These are phyloP conservation scores for Enoplosus armatus DNA, from an alignment of 2,797 vertebrate species.

Conservation along the genomic window DNA sequence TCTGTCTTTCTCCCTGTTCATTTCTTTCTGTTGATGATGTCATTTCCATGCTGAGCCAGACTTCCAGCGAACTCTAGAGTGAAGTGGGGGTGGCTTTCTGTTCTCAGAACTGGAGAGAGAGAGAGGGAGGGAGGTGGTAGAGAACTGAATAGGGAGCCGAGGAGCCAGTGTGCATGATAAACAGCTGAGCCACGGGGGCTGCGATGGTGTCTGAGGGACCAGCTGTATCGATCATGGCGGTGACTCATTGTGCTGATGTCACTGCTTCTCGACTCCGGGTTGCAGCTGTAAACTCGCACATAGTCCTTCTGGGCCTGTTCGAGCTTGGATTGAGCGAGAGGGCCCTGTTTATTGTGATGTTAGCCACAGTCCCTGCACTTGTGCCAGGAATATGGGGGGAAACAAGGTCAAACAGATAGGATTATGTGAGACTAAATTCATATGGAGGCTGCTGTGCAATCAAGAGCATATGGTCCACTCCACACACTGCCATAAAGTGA, in stretches of 20 bases:
- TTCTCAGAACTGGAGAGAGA: constrained; percentile 24
- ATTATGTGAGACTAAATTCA: constrained; percentile 33
- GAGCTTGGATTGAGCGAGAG: constrained; percentile 28
- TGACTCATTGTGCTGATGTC: constrained; percentile 67
- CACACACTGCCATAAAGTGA: constrained; percentile 5
- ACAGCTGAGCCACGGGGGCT: constrained; percentile 55
- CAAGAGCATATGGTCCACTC: constrained; percentile 14
- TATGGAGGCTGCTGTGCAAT: constrained; percentile 26
- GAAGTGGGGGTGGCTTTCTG: constrained; percentile 10
- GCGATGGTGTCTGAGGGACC: constrained; percentile 53
- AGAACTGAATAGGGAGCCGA: constrained; percentile 32
- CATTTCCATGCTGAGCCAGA: constrained; percentile 60
- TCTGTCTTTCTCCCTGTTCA: constrained; percentile 38
- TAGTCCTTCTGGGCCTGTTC: constrained; percentile 51
- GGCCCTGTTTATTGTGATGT: constrained; percentile 30
- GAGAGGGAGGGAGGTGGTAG: neutral
- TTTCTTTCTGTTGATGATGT: constrained; percentile 64
- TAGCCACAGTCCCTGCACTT: constrained; percentile 15
- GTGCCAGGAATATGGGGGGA: constrained; percentile 29
- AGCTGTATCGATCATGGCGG: constrained; percentile 62
- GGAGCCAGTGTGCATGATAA: constrained; percentile 45
- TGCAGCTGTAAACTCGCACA: constrained; percentile 60
- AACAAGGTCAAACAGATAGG: constrained; percentile 52
- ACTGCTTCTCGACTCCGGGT: constrained; percentile 33
- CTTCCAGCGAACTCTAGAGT: constrained; percentile 51